Conservation (phyloP, 2,888 invertebrate species). For the Dicyrtomina minuta region DNA sequence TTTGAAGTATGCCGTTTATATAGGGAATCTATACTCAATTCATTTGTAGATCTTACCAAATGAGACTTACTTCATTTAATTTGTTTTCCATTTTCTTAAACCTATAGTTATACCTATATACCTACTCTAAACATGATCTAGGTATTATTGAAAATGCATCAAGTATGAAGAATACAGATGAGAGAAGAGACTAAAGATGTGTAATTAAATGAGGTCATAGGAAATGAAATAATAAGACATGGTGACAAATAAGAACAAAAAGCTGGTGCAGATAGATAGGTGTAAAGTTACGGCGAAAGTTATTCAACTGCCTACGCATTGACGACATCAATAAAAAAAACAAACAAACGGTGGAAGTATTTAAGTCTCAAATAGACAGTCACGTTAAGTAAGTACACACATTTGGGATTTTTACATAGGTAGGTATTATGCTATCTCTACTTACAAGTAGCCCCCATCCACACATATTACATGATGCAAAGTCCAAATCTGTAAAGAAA, state of each 20-base stretch:
- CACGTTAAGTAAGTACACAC: no score
- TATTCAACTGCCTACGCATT: slow-evolving; percentile 5
- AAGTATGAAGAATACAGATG: background rate
- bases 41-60: background rate
- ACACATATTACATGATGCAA: no score
- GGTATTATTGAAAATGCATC: background rate
- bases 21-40: background rate
- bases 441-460: no score
- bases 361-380: no score
- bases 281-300: slow-evolving; percentile 5
- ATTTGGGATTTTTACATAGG: no score
- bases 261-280: no score
- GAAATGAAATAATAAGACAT: background rate
- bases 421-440: no score
- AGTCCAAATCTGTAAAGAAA: no score
- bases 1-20: slow-evolving; percentile 10
- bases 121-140: background rate
- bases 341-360: background rate
- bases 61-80: background rate
- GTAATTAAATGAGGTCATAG: slow-evolving; percentile 6
- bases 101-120: no score
- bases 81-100: background rate
- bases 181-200: background rate
- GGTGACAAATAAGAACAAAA: background rate
- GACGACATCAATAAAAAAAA: background rate